Evolutionary conservation across 2,113 vertebrate species (phyloP), one percentile per base, ranked within the genome.

Genomic region (Scortum barcoo): DNA sequence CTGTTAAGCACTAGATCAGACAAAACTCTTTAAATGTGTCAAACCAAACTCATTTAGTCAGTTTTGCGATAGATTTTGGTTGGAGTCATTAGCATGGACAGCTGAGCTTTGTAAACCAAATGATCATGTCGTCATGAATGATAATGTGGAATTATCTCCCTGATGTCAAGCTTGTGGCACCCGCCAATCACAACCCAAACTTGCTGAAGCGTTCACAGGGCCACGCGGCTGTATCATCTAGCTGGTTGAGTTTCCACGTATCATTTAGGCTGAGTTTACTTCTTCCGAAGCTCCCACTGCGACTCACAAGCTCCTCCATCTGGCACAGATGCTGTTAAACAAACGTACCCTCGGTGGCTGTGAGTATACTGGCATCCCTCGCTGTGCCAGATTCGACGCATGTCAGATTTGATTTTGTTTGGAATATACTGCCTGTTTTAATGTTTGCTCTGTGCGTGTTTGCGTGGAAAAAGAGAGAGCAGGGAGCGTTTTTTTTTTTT

Each of bases 341-440:
- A 67, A 74, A 81, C 76, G 26, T 24, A 28, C 48, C 73, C 36
- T 28, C 28, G 3, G 76, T 68, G 20, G 71, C 78, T 71, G 58
- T 14, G 72, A 62, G 46, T 78, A 54, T 40, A 36, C 56, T 24
- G 62, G 72, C 74, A 51, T 72, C 66, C 82, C 74, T 87, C 30
- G 7, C 76, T 14, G 67, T 70, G 57, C 85, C 60, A 50, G 9
- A 46, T 68, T 76, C 3, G 14, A 63, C 79, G 68, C 76, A 33
- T 20, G 40, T 81, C 68, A 69, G 22, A 62, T 84, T 72, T 66
- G 38, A 83, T 86, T 78, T 72, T 42, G 73, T 82, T 88, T 61
- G 67, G 72, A 86, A 68, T 65, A 56, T 48, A 17, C 57, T 26
- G 48, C 51, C 51, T 19, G 68, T 78, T 56, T 50, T 60, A 65